phyloP scores from a whole-genome alignment of 2,888 invertebrate species.

The Poecilus cupreus region DNA sequence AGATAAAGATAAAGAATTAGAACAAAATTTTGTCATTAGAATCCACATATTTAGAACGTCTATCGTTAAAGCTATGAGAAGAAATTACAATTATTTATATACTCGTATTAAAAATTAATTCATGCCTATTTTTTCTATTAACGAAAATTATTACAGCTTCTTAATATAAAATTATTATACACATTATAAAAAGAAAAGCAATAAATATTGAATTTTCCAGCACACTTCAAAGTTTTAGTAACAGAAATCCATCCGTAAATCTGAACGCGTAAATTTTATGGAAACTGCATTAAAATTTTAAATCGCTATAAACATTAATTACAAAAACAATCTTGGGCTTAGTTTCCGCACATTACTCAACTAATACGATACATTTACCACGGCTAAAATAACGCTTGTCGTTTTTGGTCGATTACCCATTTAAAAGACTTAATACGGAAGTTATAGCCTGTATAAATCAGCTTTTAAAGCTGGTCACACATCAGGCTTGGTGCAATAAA shows the following conservation, averaged over 20 bases:
- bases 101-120: too few relatives aligned
- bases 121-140: too few relatives aligned
- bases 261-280: neutral
- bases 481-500: constrained; percentile 26
- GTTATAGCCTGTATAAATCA: constrained; percentile 44
- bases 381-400: constrained; percentile 24
- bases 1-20: too few relatives aligned
- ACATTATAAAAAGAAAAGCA: too few relatives aligned
- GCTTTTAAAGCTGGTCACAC: constrained; percentile 44
- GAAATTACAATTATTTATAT: too few relatives aligned
- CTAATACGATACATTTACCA: constrained; percentile 34
- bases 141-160: too few relatives aligned
- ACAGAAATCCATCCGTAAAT: neutral
- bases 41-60: too few relatives aligned
- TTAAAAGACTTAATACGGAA: constrained; percentile 43
- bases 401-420: constrained; percentile 45
- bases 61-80: too few relatives aligned
- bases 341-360: neutral
- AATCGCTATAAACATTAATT: constrained; percentile 26
- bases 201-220: too few relatives aligned
- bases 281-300: neutral
- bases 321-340: constrained; percentile 14
- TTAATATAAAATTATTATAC: too few relatives aligned
- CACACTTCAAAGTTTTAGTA: too few relatives aligned
- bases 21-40: too few relatives aligned